Percentiles rank a stretch among this genome's conserved stretches.
phyloP scores from a whole-genome alignment of 2,113 vertebrate genomes.

The Mirza zaza region DNA sequence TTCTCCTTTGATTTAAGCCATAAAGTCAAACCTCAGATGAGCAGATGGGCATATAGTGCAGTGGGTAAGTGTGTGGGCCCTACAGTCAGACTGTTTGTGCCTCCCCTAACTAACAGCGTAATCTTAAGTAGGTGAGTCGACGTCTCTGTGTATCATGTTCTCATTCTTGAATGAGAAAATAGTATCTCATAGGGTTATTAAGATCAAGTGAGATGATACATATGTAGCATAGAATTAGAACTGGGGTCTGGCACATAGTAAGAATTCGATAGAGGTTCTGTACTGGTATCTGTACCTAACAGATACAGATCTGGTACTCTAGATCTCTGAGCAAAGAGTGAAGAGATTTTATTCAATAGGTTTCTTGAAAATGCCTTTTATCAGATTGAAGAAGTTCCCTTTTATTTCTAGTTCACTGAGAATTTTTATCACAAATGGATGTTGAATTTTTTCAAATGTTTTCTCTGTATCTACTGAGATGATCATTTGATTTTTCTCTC shows the following conservation, averaged over 20 bases:
- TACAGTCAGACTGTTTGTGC: not conserved
- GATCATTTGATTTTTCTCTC: constrained; percentile 4
- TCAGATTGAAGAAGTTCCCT: not conserved
- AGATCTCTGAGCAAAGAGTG: not conserved
- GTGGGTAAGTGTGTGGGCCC: not conserved
- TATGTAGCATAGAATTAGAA: not conserved
- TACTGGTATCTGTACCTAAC: not conserved
- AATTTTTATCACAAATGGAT: not conserved
- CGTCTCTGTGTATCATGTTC: not conserved
- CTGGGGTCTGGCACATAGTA: not conserved
- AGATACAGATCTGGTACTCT: not conserved
- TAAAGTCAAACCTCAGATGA: not conserved
- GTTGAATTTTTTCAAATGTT: not conserved
- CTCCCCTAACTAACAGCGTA: not conserved
- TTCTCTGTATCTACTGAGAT: not conserved
- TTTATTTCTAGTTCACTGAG: not conserved
- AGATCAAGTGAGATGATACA: not conserved
- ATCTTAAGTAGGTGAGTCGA: not conserved
- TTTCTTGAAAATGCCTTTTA: not conserved
- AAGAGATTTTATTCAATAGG: not conserved
- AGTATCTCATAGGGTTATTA: not conserved
- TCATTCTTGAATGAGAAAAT: not conserved
- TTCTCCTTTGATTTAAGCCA: not conserved
- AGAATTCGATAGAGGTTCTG: not conserved
- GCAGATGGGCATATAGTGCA: not conserved